Evolutionary conservation across 2,797 vertebrate species (phyloP), one percentile per base, ranked within the genome.

Genomic region (Characodon lateralis): DNA sequence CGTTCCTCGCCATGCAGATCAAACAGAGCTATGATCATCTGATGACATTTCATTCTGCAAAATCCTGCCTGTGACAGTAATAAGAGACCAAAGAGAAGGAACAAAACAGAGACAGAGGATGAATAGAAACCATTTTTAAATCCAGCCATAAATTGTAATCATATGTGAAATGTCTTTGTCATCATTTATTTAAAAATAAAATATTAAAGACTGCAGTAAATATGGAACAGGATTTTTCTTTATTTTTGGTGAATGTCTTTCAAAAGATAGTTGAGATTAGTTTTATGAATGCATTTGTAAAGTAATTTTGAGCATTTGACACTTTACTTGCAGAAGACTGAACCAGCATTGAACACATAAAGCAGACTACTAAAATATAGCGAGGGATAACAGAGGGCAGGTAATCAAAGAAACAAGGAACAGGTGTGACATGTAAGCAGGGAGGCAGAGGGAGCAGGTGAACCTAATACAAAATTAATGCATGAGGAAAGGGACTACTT

Each of bases 131-230:
- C 86, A 85, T 82, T 92, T 81, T 74, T 84, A 92, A 88, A 88
- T 82, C 71, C 81, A 69, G 63, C 72, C 84, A 88, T 91, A 87
- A 91, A 93, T 92, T 90, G 82, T 86, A 92, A 92, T 93, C 91
- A 93, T 68, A 88, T 91, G 87, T 83, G 85, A 89, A 86, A 82
- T 76, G 84, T 87, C 73, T 87, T 84, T 22, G 26, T 83, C 78
- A 43, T 84, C 63, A 79, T 78, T 86, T 86, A 31, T 80, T 81
- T 84, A 91, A 73, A 83, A 82, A 77, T 80, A 78, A n/a, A 2
- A 66, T 65, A 72, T 85, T 76, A 39, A 22, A 72, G 14, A 77
- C 35, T 26, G 2, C 5, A 43, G 39, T 68, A 43, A 68, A 81
- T 73, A 72, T 68, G 35, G 56, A 72, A 72, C 14, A 28, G 9